Evolutionary conservation across 2,113 vertebrate species (phyloP), one percentile per base, ranked within the genome.

Genomic region (Charadrius vociferus): DNA sequence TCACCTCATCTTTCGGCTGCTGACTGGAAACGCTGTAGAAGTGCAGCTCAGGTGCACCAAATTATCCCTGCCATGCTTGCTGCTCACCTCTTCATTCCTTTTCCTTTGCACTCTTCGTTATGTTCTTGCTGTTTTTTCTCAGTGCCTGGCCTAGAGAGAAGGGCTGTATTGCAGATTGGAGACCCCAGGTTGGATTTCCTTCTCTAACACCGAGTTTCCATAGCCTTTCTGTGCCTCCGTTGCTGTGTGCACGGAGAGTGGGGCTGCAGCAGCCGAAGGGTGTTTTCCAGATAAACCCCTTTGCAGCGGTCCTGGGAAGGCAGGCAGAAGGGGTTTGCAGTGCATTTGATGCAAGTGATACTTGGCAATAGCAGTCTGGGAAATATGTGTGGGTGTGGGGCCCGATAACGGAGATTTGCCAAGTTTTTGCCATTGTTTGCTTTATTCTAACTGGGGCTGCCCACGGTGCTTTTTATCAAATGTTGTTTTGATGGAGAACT

Each of bases 171-270:
- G 19, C 41, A n/a, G 32, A 11, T 61, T 16, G 61, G 34, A 59
- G 43, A 77, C 3, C 22, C 7, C 21, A 22, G 34, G 27, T 62
- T 36, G 1, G 0, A 12, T 50, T 80, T 82, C 22, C 29, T 86
- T 45, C 19, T 41, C 34, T 43, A 30, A 14, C 0, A 0, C 17
- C 0, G 0, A 11, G 29, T 61, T 49, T 62, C 34, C 0, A 5
- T 14, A 45, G 58, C 45, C 55, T 15, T 73, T 82, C 52, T 10
- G 1, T 24, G 14, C 41, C 63, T 47, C 56, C 3, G 9, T 32
- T 39, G 12, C 23, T 15, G 7, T 3, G 9, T 50, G 45, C 20
- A 7, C 3, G 0, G 20, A 72, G 36, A 80, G 65, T 0, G 0
- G 10, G 34, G 62, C 71, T 88, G 56, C 58, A 61, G 70, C 30